phyloP scores from a whole-genome alignment of 2,888 invertebrate genomes.

The Caenorhabditis sp. region DNA sequence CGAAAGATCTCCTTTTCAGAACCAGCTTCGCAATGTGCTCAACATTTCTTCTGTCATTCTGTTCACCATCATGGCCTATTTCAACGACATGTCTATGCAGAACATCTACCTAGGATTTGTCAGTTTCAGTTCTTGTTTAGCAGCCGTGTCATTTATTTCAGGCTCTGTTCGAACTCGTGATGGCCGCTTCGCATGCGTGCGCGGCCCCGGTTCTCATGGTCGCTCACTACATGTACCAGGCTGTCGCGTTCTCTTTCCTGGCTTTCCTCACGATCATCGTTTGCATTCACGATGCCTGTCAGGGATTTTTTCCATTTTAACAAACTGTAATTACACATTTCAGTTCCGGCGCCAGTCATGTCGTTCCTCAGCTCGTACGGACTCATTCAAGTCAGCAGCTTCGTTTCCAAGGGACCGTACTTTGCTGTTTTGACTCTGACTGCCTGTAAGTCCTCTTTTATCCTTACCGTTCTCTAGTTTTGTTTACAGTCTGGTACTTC shows the following conservation, averaged over 20 bases:
- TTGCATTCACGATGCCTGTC: neutral
- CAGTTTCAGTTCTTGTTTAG: no score
- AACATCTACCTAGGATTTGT: no score
- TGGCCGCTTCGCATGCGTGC: neutral
- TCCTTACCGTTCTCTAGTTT: neutral
- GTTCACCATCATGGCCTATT: no score
- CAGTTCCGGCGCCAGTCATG: neutral
- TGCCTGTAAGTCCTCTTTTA: neutral
- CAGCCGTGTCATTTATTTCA: neutral
- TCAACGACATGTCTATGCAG: no score
- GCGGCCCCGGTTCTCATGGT: neutral
- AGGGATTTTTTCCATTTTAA: no score
- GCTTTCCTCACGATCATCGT: neutral
- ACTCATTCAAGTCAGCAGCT: neutral
- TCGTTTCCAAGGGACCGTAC: neutral
- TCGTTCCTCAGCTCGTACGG: neutral
- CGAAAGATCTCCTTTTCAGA: no score
- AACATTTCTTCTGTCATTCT: no score
- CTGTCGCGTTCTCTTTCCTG: neutral
- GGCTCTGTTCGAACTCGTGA: neutral
- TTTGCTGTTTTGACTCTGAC: neutral
- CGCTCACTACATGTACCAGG: neutral
- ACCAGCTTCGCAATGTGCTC: no score
- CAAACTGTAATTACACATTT: no score
- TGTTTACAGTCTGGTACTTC: neutral